Evolutionary conservation across 64 coral and sea anemone species (phyloP).

Genomic region (Actinia equina): DNA sequence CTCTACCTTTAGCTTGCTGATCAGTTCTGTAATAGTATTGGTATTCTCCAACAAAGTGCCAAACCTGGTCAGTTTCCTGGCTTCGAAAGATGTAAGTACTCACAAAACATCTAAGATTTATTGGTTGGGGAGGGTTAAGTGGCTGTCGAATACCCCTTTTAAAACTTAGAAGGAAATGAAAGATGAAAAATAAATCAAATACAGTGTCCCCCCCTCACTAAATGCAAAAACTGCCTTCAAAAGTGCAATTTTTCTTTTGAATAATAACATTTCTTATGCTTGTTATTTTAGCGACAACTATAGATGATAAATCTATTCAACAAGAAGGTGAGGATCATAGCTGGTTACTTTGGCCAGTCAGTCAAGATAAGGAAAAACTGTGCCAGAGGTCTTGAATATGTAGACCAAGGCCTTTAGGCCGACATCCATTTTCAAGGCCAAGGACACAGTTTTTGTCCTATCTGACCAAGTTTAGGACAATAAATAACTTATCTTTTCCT

Average conservation of each 20-base stretch:
- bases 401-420: too few relatives aligned
- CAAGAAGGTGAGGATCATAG: constrained; percentile 53
- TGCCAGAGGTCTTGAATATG: too few relatives aligned
- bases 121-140: not conserved
- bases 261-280: not conserved
- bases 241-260: not conserved
- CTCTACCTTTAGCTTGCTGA: constrained; percentile 75
- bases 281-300: constrained; percentile 12
- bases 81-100: constrained; percentile 83
- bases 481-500: too few relatives aligned
- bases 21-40: constrained; percentile 99
- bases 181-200: too few relatives aligned
- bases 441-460: too few relatives aligned
- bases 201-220: too few relatives aligned
- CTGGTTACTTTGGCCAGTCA: too few relatives aligned
- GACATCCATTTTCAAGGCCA: too few relatives aligned
- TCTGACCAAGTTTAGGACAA: too few relatives aligned
- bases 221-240: too few relatives aligned
- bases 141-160: not conserved
- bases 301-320: constrained; percentile 54
- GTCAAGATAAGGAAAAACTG: too few relatives aligned
- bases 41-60: constrained; percentile 96
- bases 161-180: too few relatives aligned
- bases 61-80: constrained; percentile 73
- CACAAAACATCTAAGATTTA: not conserved